phyloP scores from a whole-genome alignment of 2,797 vertebrate genomes.

The Lepus townsendii region DNA sequence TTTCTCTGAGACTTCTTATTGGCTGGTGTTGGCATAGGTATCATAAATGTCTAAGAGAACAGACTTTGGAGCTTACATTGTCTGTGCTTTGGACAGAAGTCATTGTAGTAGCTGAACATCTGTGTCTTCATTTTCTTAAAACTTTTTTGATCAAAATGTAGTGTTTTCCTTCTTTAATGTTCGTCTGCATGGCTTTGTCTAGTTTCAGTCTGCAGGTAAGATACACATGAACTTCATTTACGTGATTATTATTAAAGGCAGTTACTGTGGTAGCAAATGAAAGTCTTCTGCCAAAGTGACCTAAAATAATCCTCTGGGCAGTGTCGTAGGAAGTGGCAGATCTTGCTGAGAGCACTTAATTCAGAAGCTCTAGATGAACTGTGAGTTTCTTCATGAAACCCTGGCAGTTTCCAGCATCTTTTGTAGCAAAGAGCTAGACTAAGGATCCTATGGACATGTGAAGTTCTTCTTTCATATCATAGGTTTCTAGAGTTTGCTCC shows the following conservation, averaged over 20 bases:
- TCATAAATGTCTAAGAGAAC: not conserved
- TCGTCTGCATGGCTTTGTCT: not conserved
- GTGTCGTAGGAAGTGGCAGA: not conserved
- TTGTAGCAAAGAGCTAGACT: not conserved
- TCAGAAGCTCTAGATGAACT: not conserved
- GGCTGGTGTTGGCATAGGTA: not conserved
- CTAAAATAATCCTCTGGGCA: not conserved
- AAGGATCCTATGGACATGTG: not conserved
- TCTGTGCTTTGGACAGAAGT: not conserved
- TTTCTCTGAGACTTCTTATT: not conserved
- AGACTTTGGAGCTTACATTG: not conserved
- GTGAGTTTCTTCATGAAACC: conserved; percentile 5
- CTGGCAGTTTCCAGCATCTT: not conserved
- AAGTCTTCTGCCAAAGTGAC: not conserved
- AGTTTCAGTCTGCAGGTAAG: conserved; percentile 39
- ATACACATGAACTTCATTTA: conserved; percentile 39
- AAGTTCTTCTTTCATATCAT: not conserved
- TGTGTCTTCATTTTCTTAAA: conserved; percentile 34
- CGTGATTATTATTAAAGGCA: conserved; percentile 23
- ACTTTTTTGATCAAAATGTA: not conserved
- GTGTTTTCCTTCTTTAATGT: not conserved
- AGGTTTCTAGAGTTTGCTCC: not conserved
- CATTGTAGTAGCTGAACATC: not conserved
- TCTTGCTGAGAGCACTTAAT: not conserved
- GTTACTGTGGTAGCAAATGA: conserved; percentile 37